These are phyloP conservation scores for Meloidogyne chitwoodi DNA, from an alignment of 1,140 invertebrate species.

Conservation along the genomic window DNA sequence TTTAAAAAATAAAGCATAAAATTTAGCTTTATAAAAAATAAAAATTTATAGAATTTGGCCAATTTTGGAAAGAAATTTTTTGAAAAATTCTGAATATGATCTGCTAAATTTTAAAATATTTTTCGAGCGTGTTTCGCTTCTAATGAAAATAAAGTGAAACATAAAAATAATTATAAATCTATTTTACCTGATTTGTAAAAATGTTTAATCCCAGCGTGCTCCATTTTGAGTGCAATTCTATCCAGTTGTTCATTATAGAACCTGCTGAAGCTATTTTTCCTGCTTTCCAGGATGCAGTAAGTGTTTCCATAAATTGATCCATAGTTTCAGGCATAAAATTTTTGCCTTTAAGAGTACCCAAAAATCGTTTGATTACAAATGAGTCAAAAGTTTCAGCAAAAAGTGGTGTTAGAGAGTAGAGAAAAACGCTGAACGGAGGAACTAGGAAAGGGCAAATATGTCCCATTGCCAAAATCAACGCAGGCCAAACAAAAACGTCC, in stretches of 20 bases:
- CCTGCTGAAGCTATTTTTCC: neutral
- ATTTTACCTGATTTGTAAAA: neutral
- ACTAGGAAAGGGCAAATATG: neutral
- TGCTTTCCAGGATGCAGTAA: neutral
- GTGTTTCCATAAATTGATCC: neutral
- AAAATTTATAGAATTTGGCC: too few species aligned
- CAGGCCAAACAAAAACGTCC: neutral
- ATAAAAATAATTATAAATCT: too few species aligned
- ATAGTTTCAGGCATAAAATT: neutral
- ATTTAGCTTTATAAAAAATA: too few species aligned
- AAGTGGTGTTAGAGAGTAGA: neutral
- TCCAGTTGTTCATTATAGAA: neutral
- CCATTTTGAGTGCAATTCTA: neutral
- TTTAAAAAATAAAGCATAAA: too few species aligned
- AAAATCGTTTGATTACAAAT: neutral
- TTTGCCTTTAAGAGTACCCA: neutral
- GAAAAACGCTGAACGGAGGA: neutral
- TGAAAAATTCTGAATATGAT: too few species aligned
- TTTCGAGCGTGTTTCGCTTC: too few species aligned
- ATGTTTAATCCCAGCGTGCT: neutral
- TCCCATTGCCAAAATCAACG: neutral
- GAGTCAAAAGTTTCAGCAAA: constrained; percentile 4
- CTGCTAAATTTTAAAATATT: too few species aligned
- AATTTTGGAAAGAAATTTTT: too few species aligned
- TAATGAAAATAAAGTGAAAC: neutral